Conservation (phyloP, 2,888 invertebrate genomes). For the Notodonta ziczac region DNA sequence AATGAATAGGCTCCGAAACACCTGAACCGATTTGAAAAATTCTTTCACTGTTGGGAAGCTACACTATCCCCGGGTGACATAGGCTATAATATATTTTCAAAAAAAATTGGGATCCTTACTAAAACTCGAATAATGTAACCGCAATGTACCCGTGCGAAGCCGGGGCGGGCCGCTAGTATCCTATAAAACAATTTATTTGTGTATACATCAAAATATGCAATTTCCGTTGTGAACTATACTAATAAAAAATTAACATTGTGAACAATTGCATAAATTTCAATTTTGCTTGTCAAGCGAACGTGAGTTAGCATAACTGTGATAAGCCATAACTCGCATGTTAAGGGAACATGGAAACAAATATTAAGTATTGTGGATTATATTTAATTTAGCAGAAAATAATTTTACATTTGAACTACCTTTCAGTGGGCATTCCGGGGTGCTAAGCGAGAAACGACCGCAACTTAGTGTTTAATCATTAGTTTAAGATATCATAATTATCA, state of each 20-base stretch:
- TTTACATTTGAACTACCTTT: slow-evolving; percentile 2
- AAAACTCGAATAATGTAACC: too few species aligned
- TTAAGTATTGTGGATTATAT: slow-evolving; percentile 31
- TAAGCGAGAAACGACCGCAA: background rate
- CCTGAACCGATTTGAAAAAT: too few species aligned
- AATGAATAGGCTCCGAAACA: too few species aligned
- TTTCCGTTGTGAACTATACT: background rate
- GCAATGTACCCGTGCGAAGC: too few species aligned
- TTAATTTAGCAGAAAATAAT: slow-evolving; percentile 15
- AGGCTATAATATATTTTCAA: too few species aligned
- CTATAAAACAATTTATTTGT: background rate
- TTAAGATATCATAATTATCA: too few species aligned
- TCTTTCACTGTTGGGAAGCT: too few species aligned
- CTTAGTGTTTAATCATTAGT: too few species aligned
- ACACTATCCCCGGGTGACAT: too few species aligned
- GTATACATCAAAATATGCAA: background rate
- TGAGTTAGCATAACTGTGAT: slow-evolving; percentile 18
- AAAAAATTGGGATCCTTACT: too few species aligned
- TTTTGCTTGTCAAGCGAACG: slow-evolving; percentile 15
- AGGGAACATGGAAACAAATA: slow-evolving; percentile 30
- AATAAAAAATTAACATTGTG: slow-evolving; percentile 5
- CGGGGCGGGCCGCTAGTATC: too few species aligned
- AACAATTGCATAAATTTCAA: slow-evolving; percentile 11
- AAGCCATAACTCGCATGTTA: slow-evolving; percentile 36
- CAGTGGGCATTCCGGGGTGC: background rate